phyloP scores from a whole-genome alignment of 2,888 invertebrate species.

The Aleiodes testaceus region DNA sequence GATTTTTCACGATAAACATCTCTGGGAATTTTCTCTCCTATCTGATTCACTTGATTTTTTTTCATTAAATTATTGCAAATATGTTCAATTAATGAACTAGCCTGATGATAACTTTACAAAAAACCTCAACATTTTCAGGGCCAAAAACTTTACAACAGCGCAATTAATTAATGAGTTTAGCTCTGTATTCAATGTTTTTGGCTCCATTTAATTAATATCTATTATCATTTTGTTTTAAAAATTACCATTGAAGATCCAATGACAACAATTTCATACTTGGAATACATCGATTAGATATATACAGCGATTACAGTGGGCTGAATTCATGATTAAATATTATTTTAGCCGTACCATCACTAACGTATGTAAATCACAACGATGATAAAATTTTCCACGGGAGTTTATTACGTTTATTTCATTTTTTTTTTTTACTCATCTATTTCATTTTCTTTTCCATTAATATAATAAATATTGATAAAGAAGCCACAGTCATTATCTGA shows the following conservation, averaged over 20 bases:
- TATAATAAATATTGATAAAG: slow-evolving; percentile 32
- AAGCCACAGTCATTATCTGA: slow-evolving; percentile 12
- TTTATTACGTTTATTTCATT: slow-evolving; percentile 3
- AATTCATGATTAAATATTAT: slow-evolving; percentile 70
- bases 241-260: slow-evolving; percentile 32
- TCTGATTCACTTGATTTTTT: slow-evolving; percentile 21
- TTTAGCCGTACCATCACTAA: slow-evolving; percentile 62
- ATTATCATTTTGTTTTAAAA: slow-evolving; percentile 37
- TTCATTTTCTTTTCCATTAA: slow-evolving; percentile 1
- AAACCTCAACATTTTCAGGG: slow-evolving; percentile 24
- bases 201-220: slow-evolving; percentile 1
- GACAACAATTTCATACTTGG: slow-evolving; percentile 63
- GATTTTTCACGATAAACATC: slow-evolving; percentile 20
- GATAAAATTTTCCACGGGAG: slow-evolving; percentile 63
- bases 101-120: slow-evolving; percentile 36
- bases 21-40: slow-evolving; percentile 33
- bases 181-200: slow-evolving; percentile 4
- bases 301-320: slow-evolving; percentile 68
- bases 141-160: not conserved
- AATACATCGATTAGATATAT: slow-evolving; percentile 69
- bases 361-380: slow-evolving; percentile 72
- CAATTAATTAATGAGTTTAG: slow-evolving; percentile 14
- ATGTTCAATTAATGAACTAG: not conserved
- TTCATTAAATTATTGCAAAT: slow-evolving; percentile 26
- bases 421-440: not conserved